Base-by-base conservation (phyloP, 2,797 vertebrate genomes). In the Pelobates cultripes region DNA sequence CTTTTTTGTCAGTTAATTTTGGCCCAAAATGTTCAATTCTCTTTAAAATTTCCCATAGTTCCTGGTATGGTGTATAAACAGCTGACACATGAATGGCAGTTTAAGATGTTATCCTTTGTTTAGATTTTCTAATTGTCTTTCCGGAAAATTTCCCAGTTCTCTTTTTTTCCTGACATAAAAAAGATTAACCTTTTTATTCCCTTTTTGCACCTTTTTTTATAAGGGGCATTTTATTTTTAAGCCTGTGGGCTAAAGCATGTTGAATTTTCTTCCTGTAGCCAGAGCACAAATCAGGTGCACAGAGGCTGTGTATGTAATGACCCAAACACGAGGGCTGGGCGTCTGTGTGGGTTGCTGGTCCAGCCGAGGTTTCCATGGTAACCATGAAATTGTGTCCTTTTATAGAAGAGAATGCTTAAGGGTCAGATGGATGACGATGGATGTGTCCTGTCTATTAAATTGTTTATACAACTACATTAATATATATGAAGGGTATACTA, bases 351-450 rank as follows among this genome's bases (percentile, higher is more conserved):
- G 78, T 70, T n/a, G 45, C 61, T 73, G 78, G 47, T 60, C 71
- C 78, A 63, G 53, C 41, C 13, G 47, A 3, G 53, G 79, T 80
- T 80, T 13, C 79, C 79, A 7, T 80, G 79, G 72, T 72, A 80
- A 80, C 79, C 7, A 53, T 61, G 28, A 75, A 44, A 17, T 64
- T 17, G 72, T 51, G 40, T 43, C 41, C 66, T 43, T 68, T 68
- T 42, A 28, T 40, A 42, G 13, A 43, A 41, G 66, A 68, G 66
- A 43, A n/a, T 13, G 45, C 61, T 43, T 12, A 9, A 60, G 47
- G 63, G 79, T 75, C 79, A 69, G 79, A n/a, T n/a, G 28, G 42
- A 55, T 73, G 79, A 57, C 3, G 64, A 43, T 45, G 10, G 55
- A 68, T 43, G 45, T 64, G 66, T 28, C 61, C 61, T 28, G 66